Evolutionary conservation across 2,113 vertebrate genomes (phyloP).

Genomic region (Anas platyrhynchos): DNA sequence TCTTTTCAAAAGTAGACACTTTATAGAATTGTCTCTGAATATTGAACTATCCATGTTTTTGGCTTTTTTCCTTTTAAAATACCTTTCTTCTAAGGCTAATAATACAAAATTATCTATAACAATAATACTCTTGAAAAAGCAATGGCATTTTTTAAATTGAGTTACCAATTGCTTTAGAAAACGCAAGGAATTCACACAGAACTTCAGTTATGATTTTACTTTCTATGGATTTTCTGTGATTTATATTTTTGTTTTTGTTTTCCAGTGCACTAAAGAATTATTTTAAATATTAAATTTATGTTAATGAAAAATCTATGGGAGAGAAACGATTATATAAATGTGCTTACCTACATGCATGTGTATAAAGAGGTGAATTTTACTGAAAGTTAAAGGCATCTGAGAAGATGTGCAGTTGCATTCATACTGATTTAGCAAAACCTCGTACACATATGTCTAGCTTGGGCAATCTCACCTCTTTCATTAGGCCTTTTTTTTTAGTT

Average conservation of each 20-base stretch:
- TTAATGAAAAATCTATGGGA: background rate
- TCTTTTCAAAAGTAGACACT: background rate
- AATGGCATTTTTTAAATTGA: background rate
- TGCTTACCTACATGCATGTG: background rate
- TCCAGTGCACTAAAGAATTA: background rate
- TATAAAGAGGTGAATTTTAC: background rate
- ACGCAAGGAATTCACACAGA: background rate
- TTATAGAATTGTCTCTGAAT: background rate
- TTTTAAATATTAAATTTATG: background rate
- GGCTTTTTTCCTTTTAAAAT: background rate
- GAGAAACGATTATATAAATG: accelerated
- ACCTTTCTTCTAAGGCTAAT: background rate
- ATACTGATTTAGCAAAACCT: background rate
- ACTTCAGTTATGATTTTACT: background rate
- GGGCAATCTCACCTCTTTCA: background rate
- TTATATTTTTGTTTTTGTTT: background rate
- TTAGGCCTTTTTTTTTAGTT: background rate
- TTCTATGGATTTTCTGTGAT: background rate
- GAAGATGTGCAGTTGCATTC: background rate
- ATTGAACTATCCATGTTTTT: background rate
- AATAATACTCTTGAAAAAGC: background rate
- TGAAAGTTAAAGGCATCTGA: background rate
- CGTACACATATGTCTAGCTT: accelerated
- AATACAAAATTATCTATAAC: background rate
- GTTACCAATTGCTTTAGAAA: background rate